A percentile compares a stretch with the other conserved stretches of the same genome.
phyloP scores from a whole-genome alignment of 2,113 vertebrate genomes.

The Semnornis frantzii region DNA sequence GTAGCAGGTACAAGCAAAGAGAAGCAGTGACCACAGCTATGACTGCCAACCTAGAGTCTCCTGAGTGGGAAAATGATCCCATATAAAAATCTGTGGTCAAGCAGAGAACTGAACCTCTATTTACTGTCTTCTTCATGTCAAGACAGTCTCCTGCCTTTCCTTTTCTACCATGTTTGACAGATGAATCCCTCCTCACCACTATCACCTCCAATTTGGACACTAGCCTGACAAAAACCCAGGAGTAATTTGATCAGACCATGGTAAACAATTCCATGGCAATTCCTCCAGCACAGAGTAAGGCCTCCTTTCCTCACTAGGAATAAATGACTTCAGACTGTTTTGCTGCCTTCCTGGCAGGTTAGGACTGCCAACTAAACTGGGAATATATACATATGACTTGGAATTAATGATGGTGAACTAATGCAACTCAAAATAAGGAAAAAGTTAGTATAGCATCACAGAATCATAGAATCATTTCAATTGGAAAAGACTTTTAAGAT shows the following conservation, averaged over 20 bases:
- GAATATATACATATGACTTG: not conserved
- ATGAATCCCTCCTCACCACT: not conserved
- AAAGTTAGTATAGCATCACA: not conserved
- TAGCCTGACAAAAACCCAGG: not conserved
- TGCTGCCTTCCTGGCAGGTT: not conserved
- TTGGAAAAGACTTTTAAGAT: no score
- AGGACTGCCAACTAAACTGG: not conserved
- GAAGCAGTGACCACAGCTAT: not conserved
- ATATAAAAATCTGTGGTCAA: not conserved
- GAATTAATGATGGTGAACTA: not conserved
- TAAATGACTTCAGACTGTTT: not conserved
- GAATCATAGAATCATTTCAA: no score
- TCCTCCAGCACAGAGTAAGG: not conserved
- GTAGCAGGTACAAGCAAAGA: not conserved
- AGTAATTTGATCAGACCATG: not conserved
- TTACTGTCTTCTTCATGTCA: not conserved
- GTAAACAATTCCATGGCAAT: not conserved
- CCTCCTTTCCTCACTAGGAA: not conserved
- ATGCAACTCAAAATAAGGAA: not conserved
- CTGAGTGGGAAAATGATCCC: not conserved
- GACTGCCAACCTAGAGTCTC: not conserved
- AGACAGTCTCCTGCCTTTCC: not conserved
- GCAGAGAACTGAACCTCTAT: not conserved
- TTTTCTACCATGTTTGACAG: not conserved
- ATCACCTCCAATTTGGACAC: not conserved